Conservation (phyloP, 2,113 vertebrate species). For the Terrapene triunguis region DNA sequence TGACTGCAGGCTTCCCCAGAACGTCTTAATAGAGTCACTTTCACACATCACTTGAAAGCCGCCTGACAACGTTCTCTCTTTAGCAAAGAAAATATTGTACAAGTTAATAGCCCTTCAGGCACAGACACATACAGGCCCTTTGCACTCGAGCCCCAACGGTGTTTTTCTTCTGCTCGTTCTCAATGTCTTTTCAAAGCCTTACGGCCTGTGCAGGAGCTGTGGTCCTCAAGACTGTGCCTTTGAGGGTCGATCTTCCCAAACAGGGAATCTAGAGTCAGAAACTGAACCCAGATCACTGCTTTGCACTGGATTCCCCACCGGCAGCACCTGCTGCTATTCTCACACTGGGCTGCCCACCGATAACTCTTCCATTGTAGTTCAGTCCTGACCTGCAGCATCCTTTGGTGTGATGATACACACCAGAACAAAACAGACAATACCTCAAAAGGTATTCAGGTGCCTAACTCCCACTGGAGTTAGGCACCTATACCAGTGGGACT, state of each 20-base stretch:
- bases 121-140: not conserved
- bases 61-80: slow-evolving; percentile 56
- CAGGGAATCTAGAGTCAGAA: not conserved
- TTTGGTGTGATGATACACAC: too few species aligned
- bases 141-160: rapidly evolving
- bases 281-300: not conserved
- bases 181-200: not conserved
- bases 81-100: slow-evolving; percentile 66
- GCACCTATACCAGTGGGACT: not conserved
- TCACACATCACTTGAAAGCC: slow-evolving; percentile 69
- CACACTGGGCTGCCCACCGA: not conserved
- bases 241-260: not conserved
- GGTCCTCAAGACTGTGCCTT: not conserved
- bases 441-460: too few species aligned
- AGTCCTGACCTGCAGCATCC: too few species aligned
- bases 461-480: not conserved
- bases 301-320: not conserved
- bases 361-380: not conserved
- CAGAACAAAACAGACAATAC: too few species aligned
- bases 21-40: slow-evolving; percentile 73
- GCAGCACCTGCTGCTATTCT: not conserved
- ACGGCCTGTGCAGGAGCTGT: not conserved
- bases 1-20: slow-evolving; percentile 53
- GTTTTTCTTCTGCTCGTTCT: not conserved
- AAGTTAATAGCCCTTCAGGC: slow-evolving; percentile 62